phyloP scores from a whole-genome alignment of 2,888 invertebrate species.

The Miltochrista miniata region DNA sequence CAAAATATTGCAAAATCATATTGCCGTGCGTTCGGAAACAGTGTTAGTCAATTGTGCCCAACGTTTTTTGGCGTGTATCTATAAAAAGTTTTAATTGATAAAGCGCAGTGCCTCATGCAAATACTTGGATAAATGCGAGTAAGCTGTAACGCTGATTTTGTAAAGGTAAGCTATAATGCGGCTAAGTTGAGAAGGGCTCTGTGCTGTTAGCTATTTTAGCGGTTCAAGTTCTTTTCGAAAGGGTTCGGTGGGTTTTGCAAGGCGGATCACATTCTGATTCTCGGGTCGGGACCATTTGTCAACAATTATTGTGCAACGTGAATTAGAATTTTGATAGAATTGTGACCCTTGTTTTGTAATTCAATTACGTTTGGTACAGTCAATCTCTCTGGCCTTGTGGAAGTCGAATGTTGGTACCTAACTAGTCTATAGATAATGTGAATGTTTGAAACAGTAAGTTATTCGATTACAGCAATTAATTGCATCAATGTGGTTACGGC shows the following conservation, averaged over 20 bases:
- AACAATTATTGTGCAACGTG: slow-evolving; percentile 66
- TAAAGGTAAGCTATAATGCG: slow-evolving; percentile 66
- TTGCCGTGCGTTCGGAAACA: slow-evolving; percentile 66
- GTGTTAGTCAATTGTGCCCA: slow-evolving; percentile 65
- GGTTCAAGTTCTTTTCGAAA: slow-evolving; percentile 53
- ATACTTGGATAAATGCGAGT: slow-evolving; percentile 55
- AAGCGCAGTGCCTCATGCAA: slow-evolving; percentile 43
- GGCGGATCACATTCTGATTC: slow-evolving; percentile 66
- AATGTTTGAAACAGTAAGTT: slow-evolving; percentile 24
- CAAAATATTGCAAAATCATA: slow-evolving; percentile 46
- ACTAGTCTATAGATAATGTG: slow-evolving; percentile 34
- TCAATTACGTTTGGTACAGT: slow-evolving; percentile 35
- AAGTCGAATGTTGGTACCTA: slow-evolving; percentile 22
- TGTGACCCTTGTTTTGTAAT: slow-evolving; percentile 46
- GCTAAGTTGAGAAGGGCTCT: slow-evolving; percentile 58
- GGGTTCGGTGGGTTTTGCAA: slow-evolving; percentile 67
- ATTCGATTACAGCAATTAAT: neutral
- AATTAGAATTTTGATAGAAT: slow-evolving; percentile 42
- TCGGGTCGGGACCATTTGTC: slow-evolving; percentile 58
- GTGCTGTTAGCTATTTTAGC: slow-evolving; percentile 49
- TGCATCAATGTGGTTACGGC: neutral
- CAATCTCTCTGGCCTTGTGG: slow-evolving; percentile 45
- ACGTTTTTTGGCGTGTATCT: slow-evolving; percentile 53
- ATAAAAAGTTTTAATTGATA: slow-evolving; percentile 49
- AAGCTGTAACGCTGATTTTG: slow-evolving; percentile 42